A percentile compares a stretch with the other conserved stretches of the same genome.
phyloP scores from a whole-genome alignment of 2,797 vertebrate genomes.

The Ciconia nigra region DNA sequence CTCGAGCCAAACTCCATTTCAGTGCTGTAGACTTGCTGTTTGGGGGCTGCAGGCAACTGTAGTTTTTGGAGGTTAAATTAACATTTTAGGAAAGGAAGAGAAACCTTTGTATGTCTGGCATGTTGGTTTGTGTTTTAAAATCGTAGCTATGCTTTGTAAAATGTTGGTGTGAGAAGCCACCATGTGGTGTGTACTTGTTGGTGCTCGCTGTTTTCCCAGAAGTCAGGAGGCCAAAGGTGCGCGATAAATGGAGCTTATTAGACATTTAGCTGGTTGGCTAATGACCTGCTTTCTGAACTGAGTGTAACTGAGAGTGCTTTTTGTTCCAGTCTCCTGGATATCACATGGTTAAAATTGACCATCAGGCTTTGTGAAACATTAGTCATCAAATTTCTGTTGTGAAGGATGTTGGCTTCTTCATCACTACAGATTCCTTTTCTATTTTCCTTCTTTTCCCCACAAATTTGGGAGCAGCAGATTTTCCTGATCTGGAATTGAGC shows the following conservation, averaged over 20 bases:
- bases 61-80: not conserved
- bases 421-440: not conserved
- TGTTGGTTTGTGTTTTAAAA: not conserved
- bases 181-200: not conserved
- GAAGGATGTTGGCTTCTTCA: not conserved
- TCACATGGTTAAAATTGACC: not conserved
- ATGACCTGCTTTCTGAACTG: not conserved
- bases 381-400: not conserved
- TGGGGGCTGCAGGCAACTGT: not conserved
- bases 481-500: not conserved
- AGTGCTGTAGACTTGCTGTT: not conserved
- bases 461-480: not conserved
- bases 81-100: not conserved
- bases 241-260: not conserved
- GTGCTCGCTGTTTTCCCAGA: not conserved
- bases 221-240: not conserved
- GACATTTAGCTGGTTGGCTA: not conserved
- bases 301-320: not conserved
- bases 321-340: not conserved
- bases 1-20: not conserved
- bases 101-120: not conserved
- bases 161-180: not conserved
- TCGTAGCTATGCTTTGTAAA: not conserved
- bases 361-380: not conserved
- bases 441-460: not conserved